Evolutionary conservation across 2,888 invertebrate genomes (phyloP).

Genomic region (Dorcus parallelipipedus): DNA sequence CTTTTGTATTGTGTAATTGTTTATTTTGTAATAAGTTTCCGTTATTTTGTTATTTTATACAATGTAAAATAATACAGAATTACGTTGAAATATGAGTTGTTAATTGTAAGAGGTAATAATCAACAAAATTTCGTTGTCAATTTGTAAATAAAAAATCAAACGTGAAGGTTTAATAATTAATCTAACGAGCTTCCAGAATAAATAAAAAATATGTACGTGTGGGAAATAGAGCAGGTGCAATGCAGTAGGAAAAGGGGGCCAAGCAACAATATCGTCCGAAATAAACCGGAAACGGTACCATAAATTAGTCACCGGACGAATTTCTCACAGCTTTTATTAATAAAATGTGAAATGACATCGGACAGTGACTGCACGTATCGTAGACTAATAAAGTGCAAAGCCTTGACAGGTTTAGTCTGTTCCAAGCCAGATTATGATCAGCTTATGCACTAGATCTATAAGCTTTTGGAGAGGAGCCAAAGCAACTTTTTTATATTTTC

Average conservation of each 20-base stretch:
- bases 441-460: constrained; percentile 18
- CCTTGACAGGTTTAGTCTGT: constrained; percentile 26
- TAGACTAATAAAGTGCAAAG: constrained; percentile 25
- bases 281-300: neutral
- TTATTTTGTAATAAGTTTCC: too few relatives aligned
- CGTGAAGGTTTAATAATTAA: too few relatives aligned
- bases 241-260: neutral
- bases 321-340: neutral
- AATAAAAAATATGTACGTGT: neutral
- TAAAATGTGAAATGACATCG: constrained; percentile 9
- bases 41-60: too few relatives aligned
- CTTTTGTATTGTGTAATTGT: too few relatives aligned
- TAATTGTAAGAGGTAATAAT: too few relatives aligned
- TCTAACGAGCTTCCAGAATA: too few relatives aligned
- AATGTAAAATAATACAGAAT: too few relatives aligned
- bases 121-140: too few relatives aligned
- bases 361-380: constrained; percentile 23
- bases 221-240: constrained; percentile 14
- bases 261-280: neutral
- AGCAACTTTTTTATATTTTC: constrained; percentile 8
- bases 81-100: too few relatives aligned
- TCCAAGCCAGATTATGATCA: constrained; percentile 13
- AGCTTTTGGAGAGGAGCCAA: constrained; percentile 13
- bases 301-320: neutral
- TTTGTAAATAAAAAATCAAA: too few relatives aligned